A percentile compares a stretch with the other conserved stretches of the same genome.
These are phyloP conservation scores for Psittacula echo DNA, from an alignment of 2,797 vertebrate genomes.

Conservation along the genomic window DNA sequence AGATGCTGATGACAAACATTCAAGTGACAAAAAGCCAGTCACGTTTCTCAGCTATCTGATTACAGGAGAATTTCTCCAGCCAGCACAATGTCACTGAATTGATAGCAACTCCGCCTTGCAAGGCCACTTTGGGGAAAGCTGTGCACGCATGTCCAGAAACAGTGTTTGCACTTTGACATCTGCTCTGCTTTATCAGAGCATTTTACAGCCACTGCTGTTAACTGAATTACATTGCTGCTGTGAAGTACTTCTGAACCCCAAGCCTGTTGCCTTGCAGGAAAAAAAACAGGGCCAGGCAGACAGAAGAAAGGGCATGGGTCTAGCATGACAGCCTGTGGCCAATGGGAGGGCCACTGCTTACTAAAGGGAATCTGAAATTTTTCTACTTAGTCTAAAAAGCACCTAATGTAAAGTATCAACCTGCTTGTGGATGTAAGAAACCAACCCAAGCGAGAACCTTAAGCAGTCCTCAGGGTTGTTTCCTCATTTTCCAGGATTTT, in stretches of 20 bases:
- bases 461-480: neutral
- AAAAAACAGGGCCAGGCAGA: neutral
- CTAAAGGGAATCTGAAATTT: neutral
- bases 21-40: neutral
- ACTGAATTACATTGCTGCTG: neutral
- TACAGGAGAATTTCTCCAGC: neutral
- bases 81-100: neutral
- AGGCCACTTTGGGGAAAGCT: neutral
- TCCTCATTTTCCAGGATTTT: neutral
- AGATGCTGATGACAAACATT: neutral
- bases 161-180: neutral
- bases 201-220: conserved; percentile 1
- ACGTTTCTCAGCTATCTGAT: neutral
- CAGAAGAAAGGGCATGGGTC: neutral
- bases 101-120: neutral
- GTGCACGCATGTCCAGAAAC: neutral
- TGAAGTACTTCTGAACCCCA: neutral
- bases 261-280: neutral
- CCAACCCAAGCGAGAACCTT: neutral
- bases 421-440: neutral
- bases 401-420: neutral
- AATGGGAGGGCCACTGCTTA: neutral
- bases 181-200: conserved; percentile 12
- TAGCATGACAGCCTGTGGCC: neutral
- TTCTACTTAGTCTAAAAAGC: neutral